Evolutionary conservation across 2,113 vertebrate species (phyloP).

Genomic region (Corvus cornix): DNA sequence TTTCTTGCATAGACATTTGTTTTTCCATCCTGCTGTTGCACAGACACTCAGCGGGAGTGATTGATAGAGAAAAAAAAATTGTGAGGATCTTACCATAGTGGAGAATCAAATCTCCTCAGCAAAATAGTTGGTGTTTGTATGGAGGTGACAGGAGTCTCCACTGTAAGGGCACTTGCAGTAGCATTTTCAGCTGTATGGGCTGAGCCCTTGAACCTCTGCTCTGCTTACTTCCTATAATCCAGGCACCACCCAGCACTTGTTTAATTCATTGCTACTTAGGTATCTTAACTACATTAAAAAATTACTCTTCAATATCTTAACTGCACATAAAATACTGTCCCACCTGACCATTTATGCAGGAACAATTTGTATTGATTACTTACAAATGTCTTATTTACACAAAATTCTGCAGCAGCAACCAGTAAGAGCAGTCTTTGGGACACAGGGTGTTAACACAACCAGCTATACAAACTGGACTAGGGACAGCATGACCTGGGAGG

Average conservation of each 20-base stretch:
- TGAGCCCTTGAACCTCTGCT: background rate
- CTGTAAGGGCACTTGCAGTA: background rate
- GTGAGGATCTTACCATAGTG: background rate
- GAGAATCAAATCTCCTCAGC: background rate
- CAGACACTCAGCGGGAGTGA: background rate
- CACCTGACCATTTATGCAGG: background rate
- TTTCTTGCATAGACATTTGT: background rate
- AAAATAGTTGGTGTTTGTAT: background rate
- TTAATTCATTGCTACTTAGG: background rate
- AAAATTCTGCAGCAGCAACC: background rate
- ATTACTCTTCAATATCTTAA: background rate
- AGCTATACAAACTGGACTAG: background rate
- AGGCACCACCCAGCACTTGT: background rate
- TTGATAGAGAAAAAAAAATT: background rate
- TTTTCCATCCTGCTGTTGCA: background rate
- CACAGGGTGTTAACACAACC: background rate
- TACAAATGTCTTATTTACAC: background rate
- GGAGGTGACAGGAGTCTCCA: background rate
- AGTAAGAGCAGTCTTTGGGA: background rate
- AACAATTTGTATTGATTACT: background rate
- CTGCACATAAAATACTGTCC: background rate
- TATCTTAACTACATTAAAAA: background rate
- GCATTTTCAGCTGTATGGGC: background rate
- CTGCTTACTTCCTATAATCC: background rate
- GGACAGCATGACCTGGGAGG: accelerated